Evolutionary conservation across 2,888 invertebrate genomes (phyloP), one percentile per base, ranked within the genome.

Genomic region (Halictus quadricinctus): DNA sequence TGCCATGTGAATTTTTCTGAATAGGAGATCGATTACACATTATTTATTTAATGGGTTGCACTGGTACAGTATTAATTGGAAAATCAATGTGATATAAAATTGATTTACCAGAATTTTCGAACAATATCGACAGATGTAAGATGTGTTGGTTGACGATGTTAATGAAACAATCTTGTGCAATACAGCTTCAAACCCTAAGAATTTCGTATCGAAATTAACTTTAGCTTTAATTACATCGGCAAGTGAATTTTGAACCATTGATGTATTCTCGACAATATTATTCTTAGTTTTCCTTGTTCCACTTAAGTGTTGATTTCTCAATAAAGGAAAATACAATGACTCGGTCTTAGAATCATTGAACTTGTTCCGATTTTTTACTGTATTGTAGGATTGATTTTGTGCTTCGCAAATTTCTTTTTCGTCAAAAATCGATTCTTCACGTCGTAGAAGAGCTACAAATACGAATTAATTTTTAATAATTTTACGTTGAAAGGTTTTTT

Each of bases 121-220:
- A 80, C 91, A 93, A 86, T 91, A 90, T 81, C 91, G 90, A 81
- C 92, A 92, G 48, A 91, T 84, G 60, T 91, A 92, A 58, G 80
- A 72, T n/a, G 79, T 48, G 10, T 79, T 46, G 77, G 76, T 78
- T 79, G 80, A 48, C 80, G 77, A 77, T 80, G 80, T 46, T 79
- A 81, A 25, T 50, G 75, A 90, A 88, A 5, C 72, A 66, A 50
- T 74, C 75, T 88, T 84, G 70, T 82, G 84, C 29, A 94, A 85
- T 21, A 90, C 85, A 43, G 92, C 87, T 77, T 93, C 92, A 66
- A 94, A 93, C 43, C 41, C 91, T 36, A 93, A 82, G 83, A 93
- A 93, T 79, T 92, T 93, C 3, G 92, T 90, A 69, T 94, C 93
- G 48, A 94, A 93, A 80, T 93, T 90, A 13, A 93, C 87, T 87